Evolutionary conservation across 2,888 invertebrate genomes (phyloP), one percentile per base, ranked within the genome.

Genomic region (Chelonus formosanus): DNA sequence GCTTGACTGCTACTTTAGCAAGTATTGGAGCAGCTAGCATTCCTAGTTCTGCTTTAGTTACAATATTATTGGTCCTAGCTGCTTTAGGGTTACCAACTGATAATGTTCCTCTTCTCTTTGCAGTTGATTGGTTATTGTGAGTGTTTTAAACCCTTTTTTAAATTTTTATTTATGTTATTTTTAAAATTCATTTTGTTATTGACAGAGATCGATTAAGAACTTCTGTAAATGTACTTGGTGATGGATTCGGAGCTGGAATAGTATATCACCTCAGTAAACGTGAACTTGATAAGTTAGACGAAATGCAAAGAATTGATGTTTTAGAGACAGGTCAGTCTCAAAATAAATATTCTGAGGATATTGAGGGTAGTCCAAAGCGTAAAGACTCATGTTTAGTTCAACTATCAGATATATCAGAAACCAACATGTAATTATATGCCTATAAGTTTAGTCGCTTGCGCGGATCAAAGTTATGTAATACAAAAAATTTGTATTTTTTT

Each of bases 161-260:
- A 8, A 8, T 48, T n/a, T 52, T 4, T n/a, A 5, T 10, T 31
- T 20, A 40, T 36, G 5, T 20, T 20, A 20, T 20, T 20, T 20
- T 20, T 20, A 20, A 20, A 20, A 20, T 20, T 20, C 20, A 20
- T 20, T 20, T 20, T 20, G 20, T 20, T 20, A 20, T 20, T 20
- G 20, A 43, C 72, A 89, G 89, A 71, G 88, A 88, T 76, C 84
- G 89, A 54, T 85, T 88, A 70, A 83, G 89, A 84, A 85, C 90
- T 78, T 86, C 89, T 80, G 82, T 92, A 67, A 93, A 93, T 79
- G 92, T 93, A 8, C 86, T 91, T 75, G 92, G 92, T 34, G 93
- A 93, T 81, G 89, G 90, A 4, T 88, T 90, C 70, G 92, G 92
- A 3, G 91, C 92, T 5, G 92, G 90, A 2, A 90, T 93, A 70